Conservation (phyloP, 2,888 invertebrate species). For the Arctia plantaginis region DNA sequence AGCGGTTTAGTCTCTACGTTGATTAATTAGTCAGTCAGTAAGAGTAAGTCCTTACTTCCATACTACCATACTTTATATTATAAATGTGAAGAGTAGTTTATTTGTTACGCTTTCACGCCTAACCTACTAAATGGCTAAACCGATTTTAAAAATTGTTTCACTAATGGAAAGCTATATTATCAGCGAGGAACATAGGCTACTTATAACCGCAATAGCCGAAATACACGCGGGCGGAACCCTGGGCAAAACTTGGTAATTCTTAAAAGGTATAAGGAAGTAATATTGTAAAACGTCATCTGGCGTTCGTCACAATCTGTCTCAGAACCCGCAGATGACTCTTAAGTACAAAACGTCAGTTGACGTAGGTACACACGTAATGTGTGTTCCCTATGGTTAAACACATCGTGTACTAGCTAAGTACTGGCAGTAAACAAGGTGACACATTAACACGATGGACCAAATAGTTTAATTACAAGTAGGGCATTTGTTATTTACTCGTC, state of each 20-base stretch:
- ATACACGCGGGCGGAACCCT: too few species aligned
- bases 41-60: too few species aligned
- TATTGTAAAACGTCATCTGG: not conserved
- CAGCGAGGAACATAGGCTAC: too few species aligned
- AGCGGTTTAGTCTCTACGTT: too few species aligned
- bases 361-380: not conserved
- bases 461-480: conserved; percentile 9
- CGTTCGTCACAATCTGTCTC: not conserved
- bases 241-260: not conserved
- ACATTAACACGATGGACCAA: conserved; percentile 1
- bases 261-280: not conserved
- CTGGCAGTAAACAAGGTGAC: not conserved
- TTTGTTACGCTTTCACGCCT: too few species aligned
- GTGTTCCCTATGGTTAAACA: not conserved
- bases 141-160: too few species aligned
- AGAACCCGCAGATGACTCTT: not conserved
- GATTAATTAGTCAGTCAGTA: too few species aligned
- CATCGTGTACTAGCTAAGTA: not conserved
- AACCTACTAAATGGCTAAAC: too few species aligned
- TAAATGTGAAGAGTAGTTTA: too few species aligned
- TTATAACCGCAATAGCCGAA: too few species aligned
- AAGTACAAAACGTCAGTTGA: not conserved
- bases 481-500: conserved; percentile 6
- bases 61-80: too few species aligned
- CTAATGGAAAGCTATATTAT: too few species aligned